A percentile compares a stretch with the other conserved stretches of the same genome.
These are phyloP conservation scores for Turritopsis dohrnii DNA, from an alignment of 30 jellyfish, hydroid and myxozoan genomes.

Conservation along the genomic window DNA sequence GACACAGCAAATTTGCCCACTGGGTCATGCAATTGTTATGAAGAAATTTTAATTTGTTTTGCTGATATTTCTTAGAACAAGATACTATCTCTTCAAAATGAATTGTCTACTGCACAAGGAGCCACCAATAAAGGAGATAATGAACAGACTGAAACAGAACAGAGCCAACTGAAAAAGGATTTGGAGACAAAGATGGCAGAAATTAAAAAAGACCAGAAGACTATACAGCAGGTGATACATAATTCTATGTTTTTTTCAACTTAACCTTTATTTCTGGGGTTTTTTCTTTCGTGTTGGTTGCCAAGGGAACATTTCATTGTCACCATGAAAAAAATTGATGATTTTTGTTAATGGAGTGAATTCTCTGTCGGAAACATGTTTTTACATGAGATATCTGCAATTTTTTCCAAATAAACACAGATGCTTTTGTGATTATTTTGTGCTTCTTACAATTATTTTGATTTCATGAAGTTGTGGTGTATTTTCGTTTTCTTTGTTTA, in stretches of 20 bases:
- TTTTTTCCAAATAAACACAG: no score
- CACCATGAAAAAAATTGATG: no score
- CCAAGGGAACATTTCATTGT: no score
- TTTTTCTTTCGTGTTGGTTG: no score
- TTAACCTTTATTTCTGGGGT: no score
- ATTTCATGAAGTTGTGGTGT: background rate
- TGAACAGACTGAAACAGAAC: slow-evolving; percentile 34
- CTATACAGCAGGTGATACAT: slow-evolving; percentile 29
- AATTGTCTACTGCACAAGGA: slow-evolving; percentile 37
- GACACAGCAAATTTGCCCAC: background rate
- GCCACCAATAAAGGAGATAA: slow-evolving; percentile 46
- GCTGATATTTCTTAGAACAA: slow-evolving; percentile 14
- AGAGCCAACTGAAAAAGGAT: slow-evolving; percentile 39
- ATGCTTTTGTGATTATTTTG: no score
- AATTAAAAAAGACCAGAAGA: slow-evolving; percentile 34
- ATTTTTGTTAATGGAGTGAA: no score
- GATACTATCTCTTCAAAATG: slow-evolving; percentile 26
- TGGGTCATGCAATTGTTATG: background rate
- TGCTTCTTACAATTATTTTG: background rate
- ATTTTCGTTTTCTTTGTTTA: background rate
- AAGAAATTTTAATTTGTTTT: background rate
- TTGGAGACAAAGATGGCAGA: slow-evolving; percentile 41
- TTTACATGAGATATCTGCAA: no score
- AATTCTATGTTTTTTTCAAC: no score
- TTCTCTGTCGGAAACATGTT: no score